Evolutionary conservation across 2,113 vertebrate species (phyloP).

Genomic region (Campylomormyrus tamandua): DNA sequence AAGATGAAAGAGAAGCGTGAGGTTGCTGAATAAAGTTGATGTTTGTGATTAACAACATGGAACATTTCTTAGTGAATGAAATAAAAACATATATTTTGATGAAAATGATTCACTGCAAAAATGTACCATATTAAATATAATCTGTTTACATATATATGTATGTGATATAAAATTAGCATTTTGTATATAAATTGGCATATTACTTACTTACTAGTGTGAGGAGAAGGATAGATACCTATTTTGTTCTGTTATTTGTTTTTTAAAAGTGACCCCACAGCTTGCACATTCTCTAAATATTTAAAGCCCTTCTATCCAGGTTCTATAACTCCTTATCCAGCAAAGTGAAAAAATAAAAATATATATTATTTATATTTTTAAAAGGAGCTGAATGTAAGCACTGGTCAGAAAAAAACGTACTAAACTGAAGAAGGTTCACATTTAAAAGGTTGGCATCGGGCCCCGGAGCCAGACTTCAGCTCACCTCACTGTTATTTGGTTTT

Average conservation of each 20-base stretch:
- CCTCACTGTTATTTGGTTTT: not conserved
- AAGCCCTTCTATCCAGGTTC: not conserved
- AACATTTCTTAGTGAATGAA: not conserved
- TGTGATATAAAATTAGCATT: not conserved
- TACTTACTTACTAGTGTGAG: not conserved
- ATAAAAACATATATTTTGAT: not conserved
- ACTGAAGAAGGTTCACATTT: not conserved
- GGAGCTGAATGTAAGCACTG: not conserved
- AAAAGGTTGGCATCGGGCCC: not conserved
- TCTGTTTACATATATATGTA: not conserved
- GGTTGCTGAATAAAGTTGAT: not conserved
- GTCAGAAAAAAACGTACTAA: not conserved
- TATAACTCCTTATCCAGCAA: not conserved
- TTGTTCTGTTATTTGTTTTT: not conserved
- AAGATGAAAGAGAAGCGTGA: not conserved
- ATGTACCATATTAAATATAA: not conserved
- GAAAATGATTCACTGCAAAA: not conserved
- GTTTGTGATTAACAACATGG: not conserved
- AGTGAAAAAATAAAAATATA: not conserved
- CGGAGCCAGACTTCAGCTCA: not conserved
- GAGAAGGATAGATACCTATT: not conserved
- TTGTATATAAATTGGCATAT: not conserved
- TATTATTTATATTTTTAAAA: slow-evolving; percentile 6
- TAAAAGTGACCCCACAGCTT: not conserved
- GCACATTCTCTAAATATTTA: not conserved